These are phyloP conservation scores for Eupeodes luniger DNA, from an alignment of 2,888 invertebrate genomes.

Conservation along the genomic window DNA sequence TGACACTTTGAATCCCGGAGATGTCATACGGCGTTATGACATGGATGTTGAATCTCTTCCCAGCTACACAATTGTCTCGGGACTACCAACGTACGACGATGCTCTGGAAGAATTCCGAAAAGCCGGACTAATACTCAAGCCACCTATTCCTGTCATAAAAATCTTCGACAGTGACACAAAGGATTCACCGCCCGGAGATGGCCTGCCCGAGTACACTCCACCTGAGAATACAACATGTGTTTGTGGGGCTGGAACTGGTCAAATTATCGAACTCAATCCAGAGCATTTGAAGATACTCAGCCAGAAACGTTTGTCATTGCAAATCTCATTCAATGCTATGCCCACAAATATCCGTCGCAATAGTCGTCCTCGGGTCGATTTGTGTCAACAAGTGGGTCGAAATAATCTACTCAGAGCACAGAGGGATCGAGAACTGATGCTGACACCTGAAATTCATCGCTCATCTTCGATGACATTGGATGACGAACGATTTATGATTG, in stretches of 20 bases:
- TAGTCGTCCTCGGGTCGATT: slow-evolving; percentile 79
- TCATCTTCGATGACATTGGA: slow-evolving; percentile 80
- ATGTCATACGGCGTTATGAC: slow-evolving; percentile 83
- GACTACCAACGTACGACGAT: slow-evolving; percentile 87
- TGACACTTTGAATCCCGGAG: slow-evolving; percentile 80
- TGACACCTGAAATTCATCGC: slow-evolving; percentile 80
- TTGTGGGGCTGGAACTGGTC: slow-evolving; percentile 78
- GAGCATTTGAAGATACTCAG: slow-evolving; percentile 83
- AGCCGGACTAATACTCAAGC: slow-evolving; percentile 82
- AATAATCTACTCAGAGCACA: slow-evolving; percentile 81
- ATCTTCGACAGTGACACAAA: slow-evolving; percentile 81
- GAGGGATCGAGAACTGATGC: slow-evolving; percentile 47
- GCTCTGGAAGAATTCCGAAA: slow-evolving; percentile 86
- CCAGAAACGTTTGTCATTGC: slow-evolving; percentile 82
- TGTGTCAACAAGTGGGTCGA: slow-evolving; percentile 79
- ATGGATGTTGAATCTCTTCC: slow-evolving; percentile 86
- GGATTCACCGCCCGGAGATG: slow-evolving; percentile 72
- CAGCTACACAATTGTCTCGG: slow-evolving; percentile 88
- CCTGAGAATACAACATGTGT: slow-evolving; percentile 81
- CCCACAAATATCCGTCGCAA: slow-evolving; percentile 78
- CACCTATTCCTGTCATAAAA: slow-evolving; percentile 82
- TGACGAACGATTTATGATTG: slow-evolving; percentile 79
- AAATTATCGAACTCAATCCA: slow-evolving; percentile 83
- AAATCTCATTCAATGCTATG: slow-evolving; percentile 82
- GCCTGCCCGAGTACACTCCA: slow-evolving; percentile 59